Evolutionary conservation across 2,797 vertebrate species (phyloP).

Genomic region (Gallinago nigripennis): DNA sequence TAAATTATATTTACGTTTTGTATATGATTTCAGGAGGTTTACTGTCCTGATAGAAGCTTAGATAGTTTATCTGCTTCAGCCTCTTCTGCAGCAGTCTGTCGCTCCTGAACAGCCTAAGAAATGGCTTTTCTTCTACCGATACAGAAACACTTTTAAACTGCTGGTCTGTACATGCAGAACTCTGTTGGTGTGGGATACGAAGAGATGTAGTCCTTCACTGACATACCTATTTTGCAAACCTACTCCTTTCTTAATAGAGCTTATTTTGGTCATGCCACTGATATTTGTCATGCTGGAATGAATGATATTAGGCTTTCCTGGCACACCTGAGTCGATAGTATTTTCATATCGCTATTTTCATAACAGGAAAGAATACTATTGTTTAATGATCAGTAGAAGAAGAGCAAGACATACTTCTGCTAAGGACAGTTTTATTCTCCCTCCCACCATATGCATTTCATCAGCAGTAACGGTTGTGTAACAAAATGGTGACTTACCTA

Average conservation of each 20-base stretch:
- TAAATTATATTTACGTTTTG: background rate
- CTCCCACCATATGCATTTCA: background rate
- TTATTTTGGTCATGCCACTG: background rate
- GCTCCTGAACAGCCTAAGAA: background rate
- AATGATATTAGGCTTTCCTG: background rate
- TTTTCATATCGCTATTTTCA: background rate
- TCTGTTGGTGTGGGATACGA: background rate
- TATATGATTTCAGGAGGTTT: background rate
- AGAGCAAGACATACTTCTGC: background rate
- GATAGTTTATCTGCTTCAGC: background rate
- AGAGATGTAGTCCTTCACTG: background rate
- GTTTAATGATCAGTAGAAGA: background rate
- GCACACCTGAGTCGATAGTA: background rate
- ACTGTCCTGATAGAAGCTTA: background rate
- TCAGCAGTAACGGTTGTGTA: background rate
- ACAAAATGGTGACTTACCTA: background rate
- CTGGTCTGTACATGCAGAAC: background rate
- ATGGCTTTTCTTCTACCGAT: background rate
- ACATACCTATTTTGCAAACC: background rate
- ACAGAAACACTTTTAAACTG: background rate
- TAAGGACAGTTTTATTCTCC: background rate
- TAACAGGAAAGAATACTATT: background rate
- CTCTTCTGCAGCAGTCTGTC: background rate
- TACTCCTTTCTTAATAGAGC: background rate
- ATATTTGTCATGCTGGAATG: background rate